These are phyloP conservation scores for Sphaeridia pumilis DNA, from an alignment of 2,888 invertebrate genomes.

Conservation along the genomic window DNA sequence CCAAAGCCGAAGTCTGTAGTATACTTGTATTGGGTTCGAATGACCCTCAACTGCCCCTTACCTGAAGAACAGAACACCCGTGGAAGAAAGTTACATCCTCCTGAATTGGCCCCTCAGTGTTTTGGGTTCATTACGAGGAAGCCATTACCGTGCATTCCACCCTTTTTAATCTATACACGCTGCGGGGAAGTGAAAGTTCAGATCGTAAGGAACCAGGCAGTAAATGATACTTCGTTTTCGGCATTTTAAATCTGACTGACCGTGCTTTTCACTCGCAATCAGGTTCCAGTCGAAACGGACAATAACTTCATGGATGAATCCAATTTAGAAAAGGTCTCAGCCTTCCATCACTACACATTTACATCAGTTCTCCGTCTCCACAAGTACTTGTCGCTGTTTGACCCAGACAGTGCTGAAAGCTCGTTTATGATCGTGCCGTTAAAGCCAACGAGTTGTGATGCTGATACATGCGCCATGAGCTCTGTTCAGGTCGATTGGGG, in stretches of 20 bases:
- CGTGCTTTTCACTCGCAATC: too few relatives aligned
- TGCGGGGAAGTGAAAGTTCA: constrained; percentile 92
- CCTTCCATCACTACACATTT: constrained; percentile 89
- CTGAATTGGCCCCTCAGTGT: constrained; percentile 74
- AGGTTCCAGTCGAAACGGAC: constrained; percentile 4
- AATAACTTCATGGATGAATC: constrained; percentile 39
- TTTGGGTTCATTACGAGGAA: constrained; percentile 81
- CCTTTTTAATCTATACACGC: constrained; percentile 93
- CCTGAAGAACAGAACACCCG: constrained; percentile 94
- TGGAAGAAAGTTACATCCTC: constrained; percentile 81
- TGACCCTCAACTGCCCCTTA: constrained; percentile 80
- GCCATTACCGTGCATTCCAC: constrained; percentile 66
- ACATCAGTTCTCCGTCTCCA: constrained; percentile 84
- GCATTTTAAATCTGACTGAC: too few relatives aligned
- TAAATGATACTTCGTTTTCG: too few relatives aligned
- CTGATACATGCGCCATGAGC: constrained; percentile 10
- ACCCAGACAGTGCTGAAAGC: constrained; percentile 64
- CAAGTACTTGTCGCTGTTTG: constrained; percentile 82
- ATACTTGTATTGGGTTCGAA: constrained; percentile 72
- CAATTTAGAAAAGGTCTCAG: constrained; percentile 53
- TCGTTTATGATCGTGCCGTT: constrained; percentile 85
- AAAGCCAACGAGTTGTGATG: constrained; percentile 41
- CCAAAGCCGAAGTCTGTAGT: constrained; percentile 53
- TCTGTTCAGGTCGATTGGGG: constrained; percentile 65
- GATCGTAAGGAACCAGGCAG: too few relatives aligned